These are phyloP conservation scores for Willowsia nigromaculata DNA, from an alignment of 2,888 invertebrate species.

Conservation along the genomic window DNA sequence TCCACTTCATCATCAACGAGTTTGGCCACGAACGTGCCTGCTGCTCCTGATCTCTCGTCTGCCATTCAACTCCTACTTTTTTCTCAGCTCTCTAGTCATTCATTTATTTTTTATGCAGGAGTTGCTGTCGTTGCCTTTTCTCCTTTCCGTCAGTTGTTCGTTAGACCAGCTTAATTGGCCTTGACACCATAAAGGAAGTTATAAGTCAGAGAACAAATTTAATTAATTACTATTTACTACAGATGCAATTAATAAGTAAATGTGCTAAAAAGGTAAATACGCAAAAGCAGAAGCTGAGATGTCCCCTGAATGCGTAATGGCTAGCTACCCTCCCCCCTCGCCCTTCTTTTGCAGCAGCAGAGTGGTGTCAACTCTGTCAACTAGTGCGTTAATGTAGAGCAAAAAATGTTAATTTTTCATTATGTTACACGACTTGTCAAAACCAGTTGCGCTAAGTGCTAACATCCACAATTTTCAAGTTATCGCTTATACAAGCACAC, in stretches of 20 bases:
- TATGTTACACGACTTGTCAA: neutral
- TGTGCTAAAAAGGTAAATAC: neutral
- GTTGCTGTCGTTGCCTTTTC: neutral
- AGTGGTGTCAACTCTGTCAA: no score
- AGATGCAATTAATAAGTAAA: constrained; percentile 52
- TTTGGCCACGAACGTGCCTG: neutral
- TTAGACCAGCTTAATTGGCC: constrained; percentile 46
- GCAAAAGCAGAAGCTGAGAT: neutral
- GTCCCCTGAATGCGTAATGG: no score
- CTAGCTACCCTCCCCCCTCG: no score
- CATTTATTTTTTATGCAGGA: neutral
- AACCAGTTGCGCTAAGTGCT: no score
- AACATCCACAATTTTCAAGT: no score
- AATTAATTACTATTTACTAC: constrained; percentile 49
- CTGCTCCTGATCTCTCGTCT: neutral
- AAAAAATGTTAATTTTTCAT: neutral
- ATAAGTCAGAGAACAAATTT: constrained; percentile 51
- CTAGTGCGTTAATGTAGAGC: no score
- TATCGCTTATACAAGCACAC: no score
- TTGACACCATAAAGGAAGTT: constrained; percentile 61
- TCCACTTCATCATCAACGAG: neutral
- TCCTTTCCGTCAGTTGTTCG: neutral
- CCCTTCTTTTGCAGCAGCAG: no score
- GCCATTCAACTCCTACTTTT: neutral
- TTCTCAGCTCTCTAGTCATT: neutral